Base-by-base conservation (phyloP, 2,113 vertebrate genomes). In the Pollachius pollachius region DNA sequence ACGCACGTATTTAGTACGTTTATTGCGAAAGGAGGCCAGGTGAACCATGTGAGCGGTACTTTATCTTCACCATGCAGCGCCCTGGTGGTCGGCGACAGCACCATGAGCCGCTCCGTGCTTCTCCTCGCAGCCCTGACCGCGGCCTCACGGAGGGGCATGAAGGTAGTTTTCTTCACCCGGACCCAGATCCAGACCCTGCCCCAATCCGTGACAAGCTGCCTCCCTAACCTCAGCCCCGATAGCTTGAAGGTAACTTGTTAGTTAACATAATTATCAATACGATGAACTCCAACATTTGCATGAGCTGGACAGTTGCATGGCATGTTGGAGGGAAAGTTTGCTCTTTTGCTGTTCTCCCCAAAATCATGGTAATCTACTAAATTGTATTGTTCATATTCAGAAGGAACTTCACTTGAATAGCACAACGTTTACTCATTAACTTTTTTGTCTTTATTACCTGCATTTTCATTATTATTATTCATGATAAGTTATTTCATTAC, bases 81-180 rank as follows among this genome's bases (percentile, higher is more conserved):
- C 1, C 61, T 92, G 69, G 0, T 92, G 34, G 48, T 92, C 0
- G 92, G 92, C 1, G 89, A 90, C 3, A 58, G n/a, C 17, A 66
- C 62, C 41, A 8, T 89, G 15, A 85, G 74, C 68, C 87, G 83
- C 57, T 81, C 89, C 0, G 2, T 93, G 78, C 66, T 93, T 69
- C 85, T 93, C 56, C 72, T 92, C 3, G 68, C 90, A 18, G 91
- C 91, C 11, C 77, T 93, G 5, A 89, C 85, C 0, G 91, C 92
- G 0, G 91, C 92, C 19, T 81, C 88, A 0, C 82, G 91, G 67
- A 9, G 77, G 60, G 90, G 81, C 1, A 7, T 82, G 0, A 87
- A 30, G 57, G 90, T 92, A 8, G 2, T 87, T 19, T 93, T 92
- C 84, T 90, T 92, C 75, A 85, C 87, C 12, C 89, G 75, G 1